phyloP scores from a whole-genome alignment of 1,140 invertebrate genomes.

The Drosophila rhopaloa region DNA sequence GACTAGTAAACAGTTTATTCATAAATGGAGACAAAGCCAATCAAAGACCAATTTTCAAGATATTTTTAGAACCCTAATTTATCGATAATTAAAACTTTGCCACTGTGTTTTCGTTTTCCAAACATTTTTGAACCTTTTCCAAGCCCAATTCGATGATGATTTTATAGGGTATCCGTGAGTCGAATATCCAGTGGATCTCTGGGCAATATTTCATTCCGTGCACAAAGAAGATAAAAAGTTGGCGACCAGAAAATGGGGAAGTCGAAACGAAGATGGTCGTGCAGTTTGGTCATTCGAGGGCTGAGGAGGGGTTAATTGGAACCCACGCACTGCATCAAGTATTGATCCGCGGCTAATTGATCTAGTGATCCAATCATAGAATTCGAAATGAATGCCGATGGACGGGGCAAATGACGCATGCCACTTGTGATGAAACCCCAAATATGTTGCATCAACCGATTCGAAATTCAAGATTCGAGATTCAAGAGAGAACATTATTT shows the following conservation, averaged over 20 bases:
- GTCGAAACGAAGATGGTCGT: neutral
- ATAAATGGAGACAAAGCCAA: too few species aligned
- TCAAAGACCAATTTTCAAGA: too few species aligned
- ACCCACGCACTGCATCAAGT: conserved; percentile 28
- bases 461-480: too few species aligned
- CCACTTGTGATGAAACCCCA: conserved; percentile 38
- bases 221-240: conserved; percentile 7
- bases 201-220: neutral
- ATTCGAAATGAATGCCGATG: neutral
- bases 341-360: conserved; percentile 49
- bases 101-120: too few species aligned
- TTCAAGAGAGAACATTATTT: neutral
- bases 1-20: too few species aligned
- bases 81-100: too few species aligned
- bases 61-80: too few species aligned
- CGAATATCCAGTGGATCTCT: neutral
- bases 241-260: conserved; percentile 7
- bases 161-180: neutral
- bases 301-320: neutral
- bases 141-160: too few species aligned
- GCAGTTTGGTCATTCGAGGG: conserved; percentile 9
- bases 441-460: conserved; percentile 12
- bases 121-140: too few species aligned
- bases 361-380: conserved; percentile 34
- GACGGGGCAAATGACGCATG: conserved; percentile 27